These are phyloP conservation scores for Meiosimyza decipiens DNA, from an alignment of 2,888 invertebrate genomes.

Conservation along the genomic window DNA sequence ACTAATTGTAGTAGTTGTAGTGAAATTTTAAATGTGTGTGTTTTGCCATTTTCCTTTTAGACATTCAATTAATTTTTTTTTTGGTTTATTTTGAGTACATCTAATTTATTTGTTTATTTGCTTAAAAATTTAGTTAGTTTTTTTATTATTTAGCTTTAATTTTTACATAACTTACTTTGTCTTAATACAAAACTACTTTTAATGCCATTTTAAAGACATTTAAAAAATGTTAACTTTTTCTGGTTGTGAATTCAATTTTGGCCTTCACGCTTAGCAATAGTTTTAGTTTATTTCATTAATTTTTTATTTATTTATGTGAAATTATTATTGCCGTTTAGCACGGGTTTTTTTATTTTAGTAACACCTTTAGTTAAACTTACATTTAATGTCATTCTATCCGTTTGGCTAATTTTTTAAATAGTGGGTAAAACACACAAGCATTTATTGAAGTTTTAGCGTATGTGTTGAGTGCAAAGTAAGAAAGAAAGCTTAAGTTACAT, in stretches of 20 bases:
- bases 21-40: no score
- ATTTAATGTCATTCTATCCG: not conserved
- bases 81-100: no score
- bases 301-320: not conserved
- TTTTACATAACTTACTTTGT: conserved; percentile 12
- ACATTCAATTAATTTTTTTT: no score
- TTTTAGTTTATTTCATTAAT: not conserved
- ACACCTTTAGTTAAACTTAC: not conserved
- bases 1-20: no score
- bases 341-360: no score
- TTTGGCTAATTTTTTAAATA: not conserved
- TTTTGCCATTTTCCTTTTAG: no score
- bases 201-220: conserved; percentile 30
- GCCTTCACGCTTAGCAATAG: conserved; percentile 26
- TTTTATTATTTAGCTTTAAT: conserved; percentile 7
- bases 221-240: conserved; percentile 43
- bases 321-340: no score
- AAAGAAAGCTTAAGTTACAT: no score
- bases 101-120: not conserved
- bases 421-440: conserved; percentile 19
- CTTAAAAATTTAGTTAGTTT: conserved; percentile 3
- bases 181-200: conserved; percentile 32
- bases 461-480: not conserved
- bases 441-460: not conserved
- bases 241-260: conserved; percentile 18